A percentile compares a stretch with the other conserved stretches of the same genome.
phyloP scores from a whole-genome alignment of 2,888 invertebrate genomes.

The Heliconius aoede region DNA sequence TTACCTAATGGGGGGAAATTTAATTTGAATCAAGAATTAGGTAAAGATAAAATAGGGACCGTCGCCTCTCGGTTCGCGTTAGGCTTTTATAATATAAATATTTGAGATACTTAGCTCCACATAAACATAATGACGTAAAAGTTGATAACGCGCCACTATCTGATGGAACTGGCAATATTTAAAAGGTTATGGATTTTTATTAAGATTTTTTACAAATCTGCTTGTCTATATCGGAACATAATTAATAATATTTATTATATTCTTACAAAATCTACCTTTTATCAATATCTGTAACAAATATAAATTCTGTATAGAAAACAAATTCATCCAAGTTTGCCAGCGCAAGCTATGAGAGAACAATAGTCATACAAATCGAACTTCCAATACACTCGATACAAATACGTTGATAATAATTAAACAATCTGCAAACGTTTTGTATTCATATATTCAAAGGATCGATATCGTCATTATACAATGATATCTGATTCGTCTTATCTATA shows the following conservation, averaged over 20 bases:
- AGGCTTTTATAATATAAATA: slow-evolving; percentile 40
- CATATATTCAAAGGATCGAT: slow-evolving; percentile 11
- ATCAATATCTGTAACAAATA: neutral
- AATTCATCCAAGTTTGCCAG: neutral
- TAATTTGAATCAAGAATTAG: slow-evolving; percentile 48
- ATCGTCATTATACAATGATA: neutral
- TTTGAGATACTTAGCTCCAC: slow-evolving; percentile 26
- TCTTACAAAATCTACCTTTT: too few relatives aligned
- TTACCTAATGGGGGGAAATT: slow-evolving; percentile 49
- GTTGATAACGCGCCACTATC: slow-evolving; percentile 5
- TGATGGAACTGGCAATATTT: slow-evolving; percentile 4
- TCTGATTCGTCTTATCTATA: slow-evolving; percentile 4
- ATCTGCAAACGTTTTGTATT: neutral
- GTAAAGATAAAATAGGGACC: slow-evolving; percentile 41
- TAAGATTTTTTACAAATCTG: neutral
- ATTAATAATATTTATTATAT: too few relatives aligned
- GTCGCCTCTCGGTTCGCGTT: slow-evolving; percentile 31
- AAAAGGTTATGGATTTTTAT: neutral
- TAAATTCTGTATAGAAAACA: neutral
- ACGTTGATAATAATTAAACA: slow-evolving; percentile 12
- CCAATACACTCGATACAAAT: slow-evolving; percentile 9
- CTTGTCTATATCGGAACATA: neutral
- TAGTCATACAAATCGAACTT: slow-evolving; percentile 4
- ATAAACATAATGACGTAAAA: slow-evolving; percentile 12
- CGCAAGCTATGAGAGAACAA: neutral